A percentile compares a stretch with the other conserved stretches of the same genome.
Conservation (phyloP, 2,113 vertebrate species). For the Ptilorrhoa leucosticta region DNA sequence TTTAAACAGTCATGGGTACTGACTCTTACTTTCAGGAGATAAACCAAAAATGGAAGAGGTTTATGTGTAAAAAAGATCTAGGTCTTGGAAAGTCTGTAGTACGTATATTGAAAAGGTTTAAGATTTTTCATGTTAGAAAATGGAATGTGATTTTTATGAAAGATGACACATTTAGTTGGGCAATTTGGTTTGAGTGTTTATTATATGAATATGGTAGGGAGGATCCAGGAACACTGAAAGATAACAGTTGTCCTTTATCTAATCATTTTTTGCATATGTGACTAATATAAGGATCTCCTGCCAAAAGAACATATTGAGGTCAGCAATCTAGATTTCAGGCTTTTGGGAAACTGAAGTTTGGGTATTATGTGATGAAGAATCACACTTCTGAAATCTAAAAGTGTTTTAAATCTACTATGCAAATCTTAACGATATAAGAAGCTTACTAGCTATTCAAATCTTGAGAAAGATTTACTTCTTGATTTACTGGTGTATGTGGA, state of each 20-base stretch:
- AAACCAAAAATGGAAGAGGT: background rate
- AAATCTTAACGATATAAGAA: background rate
- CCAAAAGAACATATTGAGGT: background rate
- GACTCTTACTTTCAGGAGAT: background rate
- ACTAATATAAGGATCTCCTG: background rate
- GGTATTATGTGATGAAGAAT: background rate
- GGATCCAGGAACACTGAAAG: background rate
- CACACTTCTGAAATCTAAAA: background rate
- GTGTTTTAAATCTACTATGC: background rate
- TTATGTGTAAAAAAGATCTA: background rate
- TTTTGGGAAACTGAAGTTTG: background rate
- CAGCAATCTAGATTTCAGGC: background rate
- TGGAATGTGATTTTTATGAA: background rate
- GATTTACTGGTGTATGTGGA: background rate
- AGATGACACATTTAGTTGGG: background rate
- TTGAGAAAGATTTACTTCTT: background rate
- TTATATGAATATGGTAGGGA: background rate
- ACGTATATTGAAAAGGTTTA: background rate
- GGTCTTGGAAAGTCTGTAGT: background rate
- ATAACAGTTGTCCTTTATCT: background rate
- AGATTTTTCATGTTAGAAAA: background rate
- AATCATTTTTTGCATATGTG: background rate
- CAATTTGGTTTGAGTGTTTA: background rate
- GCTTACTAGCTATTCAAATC: background rate
- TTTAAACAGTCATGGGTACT: background rate